Percentiles rank a stretch among this genome's conserved stretches.
Conservation (phyloP, 2,113 vertebrate species). For the Neomonachus schauinslandi region DNA sequence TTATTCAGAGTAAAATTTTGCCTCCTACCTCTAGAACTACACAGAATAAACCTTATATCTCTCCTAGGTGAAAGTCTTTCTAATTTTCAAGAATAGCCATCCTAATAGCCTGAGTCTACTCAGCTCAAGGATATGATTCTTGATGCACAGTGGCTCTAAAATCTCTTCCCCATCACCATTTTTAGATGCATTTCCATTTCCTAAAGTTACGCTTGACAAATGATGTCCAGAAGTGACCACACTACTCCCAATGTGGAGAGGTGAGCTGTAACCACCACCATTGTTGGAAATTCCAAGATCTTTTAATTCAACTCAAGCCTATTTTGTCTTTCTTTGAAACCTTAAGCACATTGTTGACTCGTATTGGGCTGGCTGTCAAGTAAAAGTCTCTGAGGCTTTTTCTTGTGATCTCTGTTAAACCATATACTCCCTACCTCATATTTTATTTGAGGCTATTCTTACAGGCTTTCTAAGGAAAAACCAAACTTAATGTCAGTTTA, state of each 20-base stretch:
- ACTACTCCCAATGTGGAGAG: neutral
- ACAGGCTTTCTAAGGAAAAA: neutral
- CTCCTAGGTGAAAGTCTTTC: neutral
- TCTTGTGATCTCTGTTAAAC: neutral
- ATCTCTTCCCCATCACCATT: neutral
- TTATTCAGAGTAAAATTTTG: neutral
- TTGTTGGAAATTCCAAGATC: constrained; percentile 2
- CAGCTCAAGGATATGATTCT: neutral
- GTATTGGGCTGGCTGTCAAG: neutral
- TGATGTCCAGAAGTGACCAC: neutral
- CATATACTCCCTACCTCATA: neutral
- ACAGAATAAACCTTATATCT: neutral
- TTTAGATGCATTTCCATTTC: constrained; percentile 24
- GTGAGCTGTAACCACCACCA: neutral
- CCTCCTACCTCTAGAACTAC: neutral
- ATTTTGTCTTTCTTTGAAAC: constrained; percentile 7
- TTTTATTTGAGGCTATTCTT: neutral
- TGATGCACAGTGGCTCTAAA: neutral
- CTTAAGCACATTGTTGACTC: neutral
- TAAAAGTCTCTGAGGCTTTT: neutral
- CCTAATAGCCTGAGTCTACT: neutral
- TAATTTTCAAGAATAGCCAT: neutral
- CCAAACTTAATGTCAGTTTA: neutral
- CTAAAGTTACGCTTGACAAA: neutral
- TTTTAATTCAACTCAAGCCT: neutral